phyloP scores from a whole-genome alignment of 2,888 invertebrate species.

The Notocelia uddmanniana region DNA sequence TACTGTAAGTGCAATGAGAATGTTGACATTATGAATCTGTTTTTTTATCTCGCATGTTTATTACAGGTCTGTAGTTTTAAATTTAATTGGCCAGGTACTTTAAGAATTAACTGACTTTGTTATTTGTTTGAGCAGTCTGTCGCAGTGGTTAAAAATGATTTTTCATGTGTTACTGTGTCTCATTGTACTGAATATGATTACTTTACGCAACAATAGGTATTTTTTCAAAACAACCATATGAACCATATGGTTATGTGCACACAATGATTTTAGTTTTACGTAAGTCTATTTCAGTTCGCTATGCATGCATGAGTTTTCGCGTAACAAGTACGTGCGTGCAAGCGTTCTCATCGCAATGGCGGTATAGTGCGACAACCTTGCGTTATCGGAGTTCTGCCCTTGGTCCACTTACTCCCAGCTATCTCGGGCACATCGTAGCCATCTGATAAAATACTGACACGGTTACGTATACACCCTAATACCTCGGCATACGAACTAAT shows the following conservation, averaged over 20 bases:
- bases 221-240: background rate
- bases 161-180: background rate
- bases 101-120: slow-evolving; percentile 3
- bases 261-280: background rate
- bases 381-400: slow-evolving; percentile 79
- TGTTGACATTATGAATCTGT: slow-evolving; percentile 48
- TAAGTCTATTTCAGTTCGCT: slow-evolving; percentile 2
- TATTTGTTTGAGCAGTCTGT: background rate
- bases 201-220: background rate
- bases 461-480: slow-evolving; percentile 29
- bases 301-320: slow-evolving; percentile 16
- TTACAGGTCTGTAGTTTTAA: slow-evolving; percentile 19
- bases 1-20: slow-evolving; percentile 37
- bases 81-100: slow-evolving; percentile 25
- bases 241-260: background rate
- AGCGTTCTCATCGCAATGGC: slow-evolving; percentile 28
- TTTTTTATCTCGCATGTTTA: slow-evolving; percentile 24
- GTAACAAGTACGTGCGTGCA: slow-evolving; percentile 42
- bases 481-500: slow-evolving; percentile 10
- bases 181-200: background rate
- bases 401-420: slow-evolving; percentile 77
- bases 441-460: slow-evolving; percentile 68
- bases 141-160: background rate
- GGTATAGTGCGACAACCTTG: slow-evolving; percentile 69
- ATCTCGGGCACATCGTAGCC: slow-evolving; percentile 74